These are phyloP conservation scores for Chaunax sp. DNA, from an alignment of 2,797 vertebrate genomes.

Conservation along the genomic window DNA sequence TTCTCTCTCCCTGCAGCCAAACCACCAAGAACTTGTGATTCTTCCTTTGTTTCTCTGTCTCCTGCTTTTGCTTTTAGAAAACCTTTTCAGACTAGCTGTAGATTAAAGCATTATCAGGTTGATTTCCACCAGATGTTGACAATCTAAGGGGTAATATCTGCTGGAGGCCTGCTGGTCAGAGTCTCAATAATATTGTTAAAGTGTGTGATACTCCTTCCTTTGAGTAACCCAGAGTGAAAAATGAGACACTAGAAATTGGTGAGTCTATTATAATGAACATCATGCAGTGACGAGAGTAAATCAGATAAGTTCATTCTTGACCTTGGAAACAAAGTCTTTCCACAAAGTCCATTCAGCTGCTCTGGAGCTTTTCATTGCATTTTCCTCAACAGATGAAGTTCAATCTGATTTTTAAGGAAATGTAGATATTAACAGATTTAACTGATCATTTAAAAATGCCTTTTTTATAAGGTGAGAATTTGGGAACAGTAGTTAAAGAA, in stretches of 20 bases:
- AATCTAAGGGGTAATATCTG: constrained; percentile 21
- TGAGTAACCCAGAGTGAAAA: neutral
- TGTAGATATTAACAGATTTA: neutral
- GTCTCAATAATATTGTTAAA: neutral
- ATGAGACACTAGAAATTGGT: neutral
- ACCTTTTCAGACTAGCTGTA: constrained; percentile 34
- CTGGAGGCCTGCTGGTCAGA: neutral
- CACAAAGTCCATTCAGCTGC: neutral
- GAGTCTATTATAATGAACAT: neutral
- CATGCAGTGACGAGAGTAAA: neutral
- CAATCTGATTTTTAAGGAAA: neutral
- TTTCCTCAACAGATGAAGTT: neutral
- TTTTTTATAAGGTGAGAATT: no score
- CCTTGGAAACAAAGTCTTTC: neutral
- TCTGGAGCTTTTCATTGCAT: neutral
- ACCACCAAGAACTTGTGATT: constrained; percentile 59
- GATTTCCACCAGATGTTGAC: constrained; percentile 35
- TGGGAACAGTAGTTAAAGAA: no score
- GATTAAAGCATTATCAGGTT: constrained; percentile 41
- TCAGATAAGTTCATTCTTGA: neutral
- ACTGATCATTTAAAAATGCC: neutral
- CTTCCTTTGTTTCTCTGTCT: constrained; percentile 34
- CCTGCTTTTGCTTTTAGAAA: constrained; percentile 45
- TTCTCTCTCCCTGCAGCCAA: constrained; percentile 47
- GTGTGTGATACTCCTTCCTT: neutral